Evolutionary conservation across 1,140 invertebrate genomes (phyloP), one percentile per base, ranked within the genome.

Genomic region (Camponotus vicinus): DNA sequence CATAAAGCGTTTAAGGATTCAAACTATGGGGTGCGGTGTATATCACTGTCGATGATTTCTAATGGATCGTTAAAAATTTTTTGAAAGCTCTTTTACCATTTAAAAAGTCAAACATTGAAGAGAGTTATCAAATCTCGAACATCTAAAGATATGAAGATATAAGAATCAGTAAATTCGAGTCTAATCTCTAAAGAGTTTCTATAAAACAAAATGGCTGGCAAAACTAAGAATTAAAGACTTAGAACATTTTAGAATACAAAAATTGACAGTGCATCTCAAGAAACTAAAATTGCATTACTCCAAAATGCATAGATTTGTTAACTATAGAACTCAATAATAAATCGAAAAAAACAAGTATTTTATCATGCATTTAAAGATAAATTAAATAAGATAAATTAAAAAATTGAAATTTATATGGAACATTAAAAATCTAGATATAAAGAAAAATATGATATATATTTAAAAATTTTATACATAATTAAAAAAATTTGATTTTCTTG

Each of bases 1-100:
- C 63, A 87, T 85, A 91, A 91, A 89, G 90, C 79, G 88, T 92
- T 91, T 92, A 92, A 92, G 85, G 70, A 89, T 90, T 86, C 76
- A 61, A 73, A 82, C 79, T 82, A 73, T 71, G 61, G 64, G 77
- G 77, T 59, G 27, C 37, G 40, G n/a, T 57, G 27, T 82, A 52
- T 52, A 32, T 67, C 67, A 27, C 4, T 82, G 11, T 73, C 67
- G 27, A 71, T 71, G 15, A 49, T 69, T 27, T 18, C 69, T 55
- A 34, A 59, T 7, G 13, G 13, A 69, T 69, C 52, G 63, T 67
- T 67, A 18, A 71, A 11, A 82, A 52, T 52, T 52, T 40, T 64
- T 45, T 13, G 45, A 0, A 3, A 78, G 34, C 6, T 27, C 32
- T 21, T 21, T 21, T 18, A 52, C n/a, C 9, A n/a, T 67, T 67